Evolutionary conservation across 2,888 invertebrate species (phyloP).

Genomic region (Cybosia mesomella): DNA sequence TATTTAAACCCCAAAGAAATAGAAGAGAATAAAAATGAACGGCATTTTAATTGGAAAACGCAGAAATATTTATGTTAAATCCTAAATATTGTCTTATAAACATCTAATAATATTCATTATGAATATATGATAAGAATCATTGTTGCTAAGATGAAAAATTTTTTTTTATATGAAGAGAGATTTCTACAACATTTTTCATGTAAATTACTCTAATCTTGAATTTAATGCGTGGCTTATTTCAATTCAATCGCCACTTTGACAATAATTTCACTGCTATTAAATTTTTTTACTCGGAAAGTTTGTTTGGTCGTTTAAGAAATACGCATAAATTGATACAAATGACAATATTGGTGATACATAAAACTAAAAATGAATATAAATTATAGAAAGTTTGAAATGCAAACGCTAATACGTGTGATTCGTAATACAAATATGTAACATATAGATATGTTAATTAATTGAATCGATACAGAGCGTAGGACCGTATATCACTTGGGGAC

Average conservation of each 20-base stretch:
- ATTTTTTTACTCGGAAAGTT: slow-evolving; percentile 42
- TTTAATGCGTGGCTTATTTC: slow-evolving; percentile 32
- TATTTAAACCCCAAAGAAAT: neutral
- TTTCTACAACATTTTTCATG: slow-evolving; percentile 41
- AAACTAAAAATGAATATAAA: slow-evolving; percentile 35
- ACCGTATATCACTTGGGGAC: slow-evolving; percentile 65
- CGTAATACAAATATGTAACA: slow-evolving; percentile 53
- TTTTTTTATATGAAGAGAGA: slow-evolving; percentile 17
- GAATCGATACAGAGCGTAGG: slow-evolving; percentile 57
- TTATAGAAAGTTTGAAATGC: slow-evolving; percentile 43
- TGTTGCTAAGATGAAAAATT: neutral
- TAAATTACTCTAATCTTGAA: slow-evolving; percentile 27
- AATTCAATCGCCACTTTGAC: slow-evolving; percentile 36
- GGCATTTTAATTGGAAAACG: slow-evolving; percentile 1
- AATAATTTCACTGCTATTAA: slow-evolving; percentile 33
- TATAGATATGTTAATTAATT: slow-evolving; percentile 71
- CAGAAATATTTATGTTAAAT: neutral
- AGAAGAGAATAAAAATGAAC: neutral
- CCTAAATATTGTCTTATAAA: neutral
- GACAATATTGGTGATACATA: neutral
- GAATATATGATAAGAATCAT: neutral
- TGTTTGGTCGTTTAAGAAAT: slow-evolving; percentile 10
- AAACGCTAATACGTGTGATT: slow-evolving; percentile 42
- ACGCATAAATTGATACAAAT: slow-evolving; percentile 17
- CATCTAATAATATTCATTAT: neutral